Conservation (phyloP, 2,113 vertebrate genomes). For the Platichthys stellatus region DNA sequence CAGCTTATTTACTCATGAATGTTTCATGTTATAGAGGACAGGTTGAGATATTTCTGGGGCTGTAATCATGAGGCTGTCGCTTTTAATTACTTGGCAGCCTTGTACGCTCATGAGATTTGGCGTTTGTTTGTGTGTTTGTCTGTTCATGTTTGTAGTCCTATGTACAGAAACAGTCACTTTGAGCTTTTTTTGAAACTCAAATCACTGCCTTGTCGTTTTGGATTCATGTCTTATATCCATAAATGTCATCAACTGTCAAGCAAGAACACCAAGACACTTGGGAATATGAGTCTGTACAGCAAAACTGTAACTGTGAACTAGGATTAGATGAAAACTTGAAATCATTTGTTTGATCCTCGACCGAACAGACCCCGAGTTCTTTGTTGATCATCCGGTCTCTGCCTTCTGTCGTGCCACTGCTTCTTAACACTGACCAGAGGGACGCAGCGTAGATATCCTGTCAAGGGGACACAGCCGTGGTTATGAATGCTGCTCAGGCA, state of each 20-base stretch:
- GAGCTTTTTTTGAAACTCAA: conserved; percentile 30
- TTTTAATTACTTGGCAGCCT: conserved; percentile 17
- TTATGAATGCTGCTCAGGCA: conserved; percentile 38
- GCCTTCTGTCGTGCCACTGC: conserved; percentile 49
- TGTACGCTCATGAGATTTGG: conserved; percentile 18
- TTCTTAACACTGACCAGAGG: conserved; percentile 35
- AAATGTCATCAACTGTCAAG: conserved; percentile 25
- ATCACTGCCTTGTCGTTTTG: not conserved
- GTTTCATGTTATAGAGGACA: not conserved
- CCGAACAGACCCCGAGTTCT: conserved; percentile 21
- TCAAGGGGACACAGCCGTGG: conserved; percentile 14
- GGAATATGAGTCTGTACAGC: conserved; percentile 54
- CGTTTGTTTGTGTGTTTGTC: conserved; percentile 5
- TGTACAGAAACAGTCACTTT: conserved; percentile 20
- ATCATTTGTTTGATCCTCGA: conserved; percentile 21
- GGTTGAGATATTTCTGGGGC: conserved; percentile 18
- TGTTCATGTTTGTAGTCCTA: not conserved
- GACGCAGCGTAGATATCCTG: conserved; percentile 36
- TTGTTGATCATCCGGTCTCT: conserved; percentile 46
- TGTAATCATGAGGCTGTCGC: conserved; percentile 15
- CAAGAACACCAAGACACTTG: conserved; percentile 38
- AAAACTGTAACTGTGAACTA: conserved; percentile 65
- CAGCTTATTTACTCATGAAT: not conserved
- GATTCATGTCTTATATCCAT: conserved; percentile 22
- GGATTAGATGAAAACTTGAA: conserved; percentile 47